Evolutionary conservation across 2,888 invertebrate genomes (phyloP).

Genomic region (Uloborus plumipes): DNA sequence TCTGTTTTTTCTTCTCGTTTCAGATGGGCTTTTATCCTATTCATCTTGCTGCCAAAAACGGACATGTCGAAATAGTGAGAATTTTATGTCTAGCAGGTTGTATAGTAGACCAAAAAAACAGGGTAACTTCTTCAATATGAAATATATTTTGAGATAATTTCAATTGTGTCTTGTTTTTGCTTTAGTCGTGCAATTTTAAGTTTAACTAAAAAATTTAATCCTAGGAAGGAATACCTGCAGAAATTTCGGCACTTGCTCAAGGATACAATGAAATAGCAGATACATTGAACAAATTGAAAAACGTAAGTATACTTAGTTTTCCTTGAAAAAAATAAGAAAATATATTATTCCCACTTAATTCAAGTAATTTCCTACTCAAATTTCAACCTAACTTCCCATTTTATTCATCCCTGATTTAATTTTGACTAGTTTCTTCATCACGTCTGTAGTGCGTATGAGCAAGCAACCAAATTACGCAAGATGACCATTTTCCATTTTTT

Average conservation of each 20-base stretch:
- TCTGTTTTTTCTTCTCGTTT: conserved; percentile 1
- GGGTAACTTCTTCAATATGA: conserved; percentile 68
- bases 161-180: neutral
- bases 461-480: too few species aligned
- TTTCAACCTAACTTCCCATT: too few species aligned
- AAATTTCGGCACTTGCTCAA: conserved; percentile 82
- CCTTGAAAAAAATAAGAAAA: too few species aligned
- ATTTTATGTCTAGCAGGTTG: conserved; percentile 81
- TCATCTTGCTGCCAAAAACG: conserved; percentile 81
- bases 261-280: conserved; percentile 76
- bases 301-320: conserved; percentile 32
- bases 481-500: too few species aligned
- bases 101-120: conserved; percentile 78
- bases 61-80: conserved; percentile 80
- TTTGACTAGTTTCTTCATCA: too few species aligned
- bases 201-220: neutral
- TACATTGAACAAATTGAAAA: conserved; percentile 63
- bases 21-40: conserved; percentile 77
- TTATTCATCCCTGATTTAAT: too few species aligned
- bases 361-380: too few species aligned
- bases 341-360: too few species aligned
- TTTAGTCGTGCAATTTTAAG: neutral
- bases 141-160: neutral
- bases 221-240: conserved; percentile 77
- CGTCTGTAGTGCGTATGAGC: too few species aligned